Evolutionary conservation across 2,113 vertebrate species (phyloP).

Genomic region (Pyrgilauda ruficollis): DNA sequence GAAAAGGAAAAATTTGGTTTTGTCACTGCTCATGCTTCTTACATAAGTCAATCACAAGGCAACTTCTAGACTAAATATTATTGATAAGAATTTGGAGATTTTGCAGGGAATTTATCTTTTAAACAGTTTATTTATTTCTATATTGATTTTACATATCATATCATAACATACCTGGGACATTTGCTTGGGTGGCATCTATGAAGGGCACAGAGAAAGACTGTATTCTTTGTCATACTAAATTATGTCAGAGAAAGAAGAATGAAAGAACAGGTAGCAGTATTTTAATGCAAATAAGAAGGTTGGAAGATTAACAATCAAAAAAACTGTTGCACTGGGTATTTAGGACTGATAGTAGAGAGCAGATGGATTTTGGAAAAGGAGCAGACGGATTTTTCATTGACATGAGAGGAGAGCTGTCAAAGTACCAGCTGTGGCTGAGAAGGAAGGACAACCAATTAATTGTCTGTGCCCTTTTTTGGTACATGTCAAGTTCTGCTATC

Average conservation of each 20-base stretch:
- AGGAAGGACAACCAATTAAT: conserved; percentile 29
- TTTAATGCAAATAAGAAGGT: neutral
- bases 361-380: conserved; percentile 38
- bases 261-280: neutral
- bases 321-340: neutral
- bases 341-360: neutral
- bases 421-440: conserved; percentile 36
- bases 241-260: neutral
- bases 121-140: neutral
- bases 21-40: neutral
- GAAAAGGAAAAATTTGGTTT: neutral
- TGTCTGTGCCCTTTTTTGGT: neutral
- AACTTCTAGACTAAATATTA: neutral
- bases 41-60: neutral
- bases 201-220: neutral
- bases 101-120: neutral
- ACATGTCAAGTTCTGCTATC: neutral
- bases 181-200: neutral
- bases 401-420: conserved; percentile 17
- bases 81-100: neutral
- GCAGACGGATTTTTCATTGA: conserved; percentile 13
- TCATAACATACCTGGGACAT: neutral
- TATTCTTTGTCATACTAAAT: neutral
- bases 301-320: neutral
- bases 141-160: neutral